phyloP scores from a whole-genome alignment of 2,113 vertebrate species.

The Tachuris rubrigastra region DNA sequence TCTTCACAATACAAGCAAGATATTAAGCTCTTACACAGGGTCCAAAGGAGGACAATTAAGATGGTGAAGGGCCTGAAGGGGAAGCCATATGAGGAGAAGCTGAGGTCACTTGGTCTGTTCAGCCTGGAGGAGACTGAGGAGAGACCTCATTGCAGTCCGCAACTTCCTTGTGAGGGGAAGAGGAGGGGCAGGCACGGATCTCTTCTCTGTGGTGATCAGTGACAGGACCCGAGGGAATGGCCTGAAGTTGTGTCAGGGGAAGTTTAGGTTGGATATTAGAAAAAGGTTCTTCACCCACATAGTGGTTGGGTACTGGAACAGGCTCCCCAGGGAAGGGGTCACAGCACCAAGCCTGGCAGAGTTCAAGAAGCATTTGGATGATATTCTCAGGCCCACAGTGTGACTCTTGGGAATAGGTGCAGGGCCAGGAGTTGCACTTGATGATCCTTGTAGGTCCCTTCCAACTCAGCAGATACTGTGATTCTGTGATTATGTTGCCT shows the following conservation, averaged over 20 bases:
- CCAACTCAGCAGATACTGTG: background rate
- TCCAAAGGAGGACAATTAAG: background rate
- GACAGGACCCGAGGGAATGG: background rate
- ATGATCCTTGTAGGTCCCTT: background rate
- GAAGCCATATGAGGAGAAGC: background rate
- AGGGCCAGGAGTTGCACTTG: background rate
- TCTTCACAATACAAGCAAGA: background rate
- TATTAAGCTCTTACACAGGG: background rate
- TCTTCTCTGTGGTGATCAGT: background rate
- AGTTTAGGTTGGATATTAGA: background rate
- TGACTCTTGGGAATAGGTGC: background rate
- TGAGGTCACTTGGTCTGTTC: background rate
- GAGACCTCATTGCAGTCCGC: background rate
- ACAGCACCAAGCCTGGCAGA: background rate
- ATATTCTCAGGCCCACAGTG: background rate
- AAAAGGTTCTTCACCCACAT: background rate
- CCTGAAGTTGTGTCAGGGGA: background rate
- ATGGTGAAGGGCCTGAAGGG: background rate
- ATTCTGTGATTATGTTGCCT: background rate
- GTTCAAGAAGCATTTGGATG: background rate
- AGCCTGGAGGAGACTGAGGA: background rate
- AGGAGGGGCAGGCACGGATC: background rate
- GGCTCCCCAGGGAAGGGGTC: background rate
- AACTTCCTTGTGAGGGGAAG: background rate
- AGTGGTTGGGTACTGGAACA: background rate